phyloP scores from a whole-genome alignment of 2,113 vertebrate species.

The Strix uralensis region DNA sequence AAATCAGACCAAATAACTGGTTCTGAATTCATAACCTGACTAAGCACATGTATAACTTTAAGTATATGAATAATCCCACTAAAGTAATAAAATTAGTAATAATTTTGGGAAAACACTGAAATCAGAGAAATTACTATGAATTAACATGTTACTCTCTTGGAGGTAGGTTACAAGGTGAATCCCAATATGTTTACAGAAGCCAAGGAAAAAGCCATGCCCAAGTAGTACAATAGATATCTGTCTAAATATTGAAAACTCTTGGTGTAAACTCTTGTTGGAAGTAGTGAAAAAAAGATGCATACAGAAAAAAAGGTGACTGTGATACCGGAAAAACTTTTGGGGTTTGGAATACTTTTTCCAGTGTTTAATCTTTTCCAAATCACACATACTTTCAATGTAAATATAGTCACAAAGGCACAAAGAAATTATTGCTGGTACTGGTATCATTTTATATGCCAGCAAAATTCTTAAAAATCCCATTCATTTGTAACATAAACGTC shows the following conservation, averaged over 20 bases:
- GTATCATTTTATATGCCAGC: not conserved
- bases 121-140: not conserved
- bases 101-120: not conserved
- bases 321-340: not conserved
- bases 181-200: not conserved
- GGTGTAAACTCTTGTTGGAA: not conserved
- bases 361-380: not conserved
- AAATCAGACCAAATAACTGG: not conserved
- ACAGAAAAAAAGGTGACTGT: not conserved
- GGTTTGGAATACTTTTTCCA: not conserved
- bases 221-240: not conserved
- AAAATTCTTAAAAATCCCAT: not conserved
- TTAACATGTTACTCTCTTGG: not conserved
- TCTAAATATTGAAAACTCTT: not conserved
- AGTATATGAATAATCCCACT: not conserved
- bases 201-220: not conserved
- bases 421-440: not conserved
- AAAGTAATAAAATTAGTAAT: not conserved
- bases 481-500: not conserved
- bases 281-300: not conserved
- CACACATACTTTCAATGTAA: not conserved
- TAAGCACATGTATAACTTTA: fast-evolving
- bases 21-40: not conserved
- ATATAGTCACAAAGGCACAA: not conserved
- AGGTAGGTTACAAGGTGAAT: not conserved